Evolutionary conservation across 2,113 vertebrate species (phyloP).

Genomic region (Corythornis vintsioides): DNA sequence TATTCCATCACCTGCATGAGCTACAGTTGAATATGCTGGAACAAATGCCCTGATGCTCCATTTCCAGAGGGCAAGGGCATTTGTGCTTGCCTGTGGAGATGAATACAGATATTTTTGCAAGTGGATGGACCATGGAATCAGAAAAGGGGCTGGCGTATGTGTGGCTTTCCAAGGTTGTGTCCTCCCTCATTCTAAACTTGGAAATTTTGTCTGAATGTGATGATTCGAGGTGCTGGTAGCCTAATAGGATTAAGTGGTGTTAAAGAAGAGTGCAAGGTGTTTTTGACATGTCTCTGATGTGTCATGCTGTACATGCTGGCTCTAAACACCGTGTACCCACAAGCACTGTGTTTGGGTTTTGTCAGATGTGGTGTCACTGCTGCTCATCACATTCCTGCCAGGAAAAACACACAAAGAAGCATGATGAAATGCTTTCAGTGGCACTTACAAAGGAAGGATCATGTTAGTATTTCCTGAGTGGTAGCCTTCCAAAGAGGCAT

Average conservation of each 20-base stretch:
- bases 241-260: background rate
- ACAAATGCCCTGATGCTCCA: background rate
- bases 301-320: background rate
- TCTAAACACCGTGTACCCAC: background rate
- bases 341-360: background rate
- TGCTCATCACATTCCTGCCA: background rate
- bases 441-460: background rate
- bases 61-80: background rate
- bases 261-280: background rate
- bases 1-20: background rate
- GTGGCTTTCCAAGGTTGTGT: background rate
- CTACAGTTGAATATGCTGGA: background rate
- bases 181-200: background rate
- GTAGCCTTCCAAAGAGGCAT: background rate
- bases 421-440: accelerated
- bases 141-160: background rate
- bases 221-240: background rate
- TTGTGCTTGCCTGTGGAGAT: background rate
- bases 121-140: background rate
- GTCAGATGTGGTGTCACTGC: background rate
- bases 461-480: background rate
- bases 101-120: background rate
- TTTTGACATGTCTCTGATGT: background rate
- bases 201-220: background rate
- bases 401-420: background rate